phyloP scores from a whole-genome alignment of 2,888 invertebrate species.

The Oasisia sp. region DNA sequence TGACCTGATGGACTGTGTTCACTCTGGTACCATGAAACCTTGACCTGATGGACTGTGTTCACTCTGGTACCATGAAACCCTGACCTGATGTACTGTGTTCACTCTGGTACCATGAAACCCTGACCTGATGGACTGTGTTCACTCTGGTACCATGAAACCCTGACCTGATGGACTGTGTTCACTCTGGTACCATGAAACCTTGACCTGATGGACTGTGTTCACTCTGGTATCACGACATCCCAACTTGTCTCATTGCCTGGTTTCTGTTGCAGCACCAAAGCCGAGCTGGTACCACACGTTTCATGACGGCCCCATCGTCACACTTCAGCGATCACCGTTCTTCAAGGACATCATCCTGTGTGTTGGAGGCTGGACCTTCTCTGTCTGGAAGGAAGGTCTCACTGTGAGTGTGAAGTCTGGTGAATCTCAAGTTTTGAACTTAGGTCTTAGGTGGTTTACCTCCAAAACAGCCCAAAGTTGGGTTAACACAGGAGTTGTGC shows the following conservation, averaged over 20 bases:
- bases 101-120: too few species aligned
- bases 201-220: too few species aligned
- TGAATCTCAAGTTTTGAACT: background rate
- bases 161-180: background rate
- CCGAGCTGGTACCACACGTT: constrained; percentile 62
- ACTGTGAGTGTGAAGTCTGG: constrained; percentile 57
- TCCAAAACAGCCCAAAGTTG: too few species aligned
- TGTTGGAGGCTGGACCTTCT: constrained; percentile 80
- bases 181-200: background rate
- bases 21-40: too few species aligned
- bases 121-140: background rate
- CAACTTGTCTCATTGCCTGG: background rate
- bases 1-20: too few species aligned
- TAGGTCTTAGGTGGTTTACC: too few species aligned
- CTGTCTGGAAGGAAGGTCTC: constrained; percentile 79
- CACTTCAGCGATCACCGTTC: constrained; percentile 71
- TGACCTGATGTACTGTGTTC: too few species aligned
- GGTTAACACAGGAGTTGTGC: too few species aligned
- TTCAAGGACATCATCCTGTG: constrained; percentile 74
- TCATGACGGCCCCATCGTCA: constrained; percentile 62
- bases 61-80: too few species aligned
- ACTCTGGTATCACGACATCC: background rate
- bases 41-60: too few species aligned
- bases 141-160: background rate
- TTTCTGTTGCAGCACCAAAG: constrained; percentile 58